Percentiles rank a stretch among this genome's conserved stretches.
Evolutionary conservation across 2,797 vertebrate genomes (phyloP).

Genomic region (Podarcis lilfordi): DNA sequence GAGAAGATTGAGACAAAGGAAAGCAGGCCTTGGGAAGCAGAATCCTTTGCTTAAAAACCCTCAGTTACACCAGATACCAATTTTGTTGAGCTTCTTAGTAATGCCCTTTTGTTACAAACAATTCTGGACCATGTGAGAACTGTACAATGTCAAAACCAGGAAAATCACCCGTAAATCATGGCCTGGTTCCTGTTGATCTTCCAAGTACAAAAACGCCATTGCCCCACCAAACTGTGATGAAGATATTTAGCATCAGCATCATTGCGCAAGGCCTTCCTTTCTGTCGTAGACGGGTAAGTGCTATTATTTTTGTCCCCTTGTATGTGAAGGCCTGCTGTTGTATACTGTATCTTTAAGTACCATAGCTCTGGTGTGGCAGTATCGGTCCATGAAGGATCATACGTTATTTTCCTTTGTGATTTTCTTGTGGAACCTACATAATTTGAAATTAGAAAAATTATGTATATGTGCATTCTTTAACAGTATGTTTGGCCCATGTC

Average conservation of each 20-base stretch:
- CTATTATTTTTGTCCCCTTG: neutral
- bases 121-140: slow-evolving; percentile 64
- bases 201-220: slow-evolving; percentile 85
- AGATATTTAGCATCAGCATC: slow-evolving; percentile 99
- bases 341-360: slow-evolving; percentile 35
- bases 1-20: slow-evolving; percentile 76
- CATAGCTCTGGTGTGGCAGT: slow-evolving; percentile 48
- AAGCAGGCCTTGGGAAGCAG: slow-evolving; percentile 69
- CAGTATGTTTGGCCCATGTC: neutral
- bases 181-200: slow-evolving; percentile 83
- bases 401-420: neutral
- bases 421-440: neutral
- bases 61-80: slow-evolving; percentile 27
- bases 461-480: neutral
- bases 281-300: slow-evolving; percentile 96
- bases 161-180: slow-evolving; percentile 83
- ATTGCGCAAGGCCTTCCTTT: slow-evolving; percentile 96
- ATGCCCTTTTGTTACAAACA: slow-evolving; percentile 73
- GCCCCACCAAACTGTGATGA: slow-evolving; percentile 92
- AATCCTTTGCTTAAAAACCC: slow-evolving; percentile 41
- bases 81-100: slow-evolving; percentile 56
- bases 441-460: slow-evolving; percentile 12
- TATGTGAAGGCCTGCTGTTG: slow-evolving; percentile 54
- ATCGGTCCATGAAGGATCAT: slow-evolving; percentile 33
- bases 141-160: slow-evolving; percentile 89